phyloP scores from a whole-genome alignment of 2,888 invertebrate species.

The Phortica magna region DNA sequence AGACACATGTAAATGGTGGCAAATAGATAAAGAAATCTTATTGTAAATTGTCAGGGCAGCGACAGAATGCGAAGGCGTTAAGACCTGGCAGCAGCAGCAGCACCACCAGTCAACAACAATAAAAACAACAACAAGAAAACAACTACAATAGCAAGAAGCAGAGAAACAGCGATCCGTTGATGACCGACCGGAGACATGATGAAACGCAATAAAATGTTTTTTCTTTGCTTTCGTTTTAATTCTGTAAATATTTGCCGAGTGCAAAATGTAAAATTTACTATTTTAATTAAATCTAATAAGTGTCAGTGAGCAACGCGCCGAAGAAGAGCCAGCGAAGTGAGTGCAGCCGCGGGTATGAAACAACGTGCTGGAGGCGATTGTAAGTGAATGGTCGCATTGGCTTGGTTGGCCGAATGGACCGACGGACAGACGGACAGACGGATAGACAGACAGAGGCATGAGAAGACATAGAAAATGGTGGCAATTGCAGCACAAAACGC shows the following conservation, averaged over 20 bases:
- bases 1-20: conserved; percentile 12
- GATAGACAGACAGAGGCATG: not conserved
- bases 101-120: conserved; percentile 26
- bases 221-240: conserved; percentile 1
- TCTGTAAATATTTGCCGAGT: conserved; percentile 41
- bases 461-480: too few species aligned
- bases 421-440: not conserved
- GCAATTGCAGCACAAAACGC: conserved; percentile 5
- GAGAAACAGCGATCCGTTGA: conserved; percentile 34
- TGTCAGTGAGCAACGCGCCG: conserved; percentile 44
- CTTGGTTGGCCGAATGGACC: not conserved
- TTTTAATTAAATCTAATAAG: conserved; percentile 61
- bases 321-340: not conserved
- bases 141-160: conserved; percentile 32
- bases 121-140: conserved; percentile 20
- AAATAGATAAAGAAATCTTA: conserved; percentile 9
- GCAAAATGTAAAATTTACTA: conserved; percentile 51
- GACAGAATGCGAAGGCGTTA: conserved; percentile 28
- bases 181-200: not conserved
- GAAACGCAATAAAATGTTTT: not conserved
- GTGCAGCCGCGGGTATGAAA: not conserved
- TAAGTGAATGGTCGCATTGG: not conserved
- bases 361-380: conserved; percentile 1
- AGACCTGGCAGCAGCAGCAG: conserved; percentile 7
- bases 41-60: conserved; percentile 23